Percentiles rank a stretch among this genome's conserved stretches.
Evolutionary conservation across 2,888 invertebrate genomes (phyloP).

Genomic region (Protonemura montana): DNA sequence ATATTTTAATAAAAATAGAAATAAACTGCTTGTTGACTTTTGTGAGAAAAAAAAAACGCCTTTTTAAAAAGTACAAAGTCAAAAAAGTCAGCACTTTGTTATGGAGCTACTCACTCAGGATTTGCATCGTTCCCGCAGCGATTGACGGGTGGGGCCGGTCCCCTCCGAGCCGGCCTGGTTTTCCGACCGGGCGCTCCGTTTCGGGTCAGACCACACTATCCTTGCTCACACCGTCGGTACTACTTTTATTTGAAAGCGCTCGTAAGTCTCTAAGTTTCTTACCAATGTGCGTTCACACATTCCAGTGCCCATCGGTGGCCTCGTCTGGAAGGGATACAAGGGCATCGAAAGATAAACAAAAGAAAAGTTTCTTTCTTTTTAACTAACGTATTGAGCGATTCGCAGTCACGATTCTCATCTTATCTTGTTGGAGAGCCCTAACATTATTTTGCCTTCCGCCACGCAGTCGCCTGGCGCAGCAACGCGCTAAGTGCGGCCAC

Average conservation of each 20-base stretch:
- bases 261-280: neutral
- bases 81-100: slow-evolving; percentile 50
- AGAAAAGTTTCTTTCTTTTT: slow-evolving; percentile 50
- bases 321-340: slow-evolving; percentile 62
- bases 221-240: slow-evolving; percentile 49
- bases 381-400: neutral
- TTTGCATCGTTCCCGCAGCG: slow-evolving; percentile 4
- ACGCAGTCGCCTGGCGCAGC: slow-evolving; percentile 28
- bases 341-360: slow-evolving; percentile 56
- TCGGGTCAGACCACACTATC: slow-evolving; percentile 50
- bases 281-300: slow-evolving; percentile 56
- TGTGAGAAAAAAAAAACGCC: slow-evolving; percentile 48
- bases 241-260: slow-evolving; percentile 48
- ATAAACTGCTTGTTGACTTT: slow-evolving; percentile 48
- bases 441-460: too few species aligned
- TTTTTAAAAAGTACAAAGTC: slow-evolving; percentile 51
- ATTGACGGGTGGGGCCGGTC: slow-evolving; percentile 30
- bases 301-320: slow-evolving; percentile 56
- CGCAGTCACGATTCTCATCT: neutral
- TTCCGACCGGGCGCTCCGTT: too few species aligned
- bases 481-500: slow-evolving; percentile 40
- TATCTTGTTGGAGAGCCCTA: neutral
- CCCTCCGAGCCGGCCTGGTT: too few species aligned
- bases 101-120: slow-evolving; percentile 49
- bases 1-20: slow-evolving; percentile 47